Conservation (phyloP, 2,797 vertebrate genomes). For the Tachyglossus aculeatus region DNA sequence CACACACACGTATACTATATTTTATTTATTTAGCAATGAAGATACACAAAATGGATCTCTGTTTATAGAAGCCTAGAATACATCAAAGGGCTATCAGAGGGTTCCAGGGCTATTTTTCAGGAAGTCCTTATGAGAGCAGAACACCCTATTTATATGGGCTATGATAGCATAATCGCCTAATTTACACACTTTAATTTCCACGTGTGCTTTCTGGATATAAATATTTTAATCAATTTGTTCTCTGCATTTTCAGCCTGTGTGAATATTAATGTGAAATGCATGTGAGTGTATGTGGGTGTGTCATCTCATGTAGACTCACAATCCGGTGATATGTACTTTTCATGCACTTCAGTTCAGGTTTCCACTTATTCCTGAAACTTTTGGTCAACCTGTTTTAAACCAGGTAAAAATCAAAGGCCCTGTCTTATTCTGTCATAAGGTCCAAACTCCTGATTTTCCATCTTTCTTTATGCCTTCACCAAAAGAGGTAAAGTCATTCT, state of each 20-base stretch:
- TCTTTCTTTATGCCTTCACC: conserved; percentile 62
- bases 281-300: background rate
- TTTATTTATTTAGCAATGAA: background rate
- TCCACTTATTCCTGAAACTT: conserved; percentile 46
- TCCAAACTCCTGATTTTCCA: conserved; percentile 47
- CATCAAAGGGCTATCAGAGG: background rate
- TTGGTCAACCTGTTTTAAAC: conserved; percentile 35
- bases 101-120: background rate
- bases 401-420: conserved; percentile 29
- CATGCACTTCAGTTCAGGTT: conserved; percentile 1
- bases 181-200: background rate
- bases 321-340: background rate
- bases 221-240: background rate
- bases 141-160: too few species aligned
- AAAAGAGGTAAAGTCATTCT: conserved; percentile 76
- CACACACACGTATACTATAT: too few species aligned
- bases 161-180: too few species aligned
- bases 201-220: background rate
- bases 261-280: background rate
- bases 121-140: background rate
- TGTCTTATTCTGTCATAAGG: conserved; percentile 52
- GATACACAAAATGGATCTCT: background rate
- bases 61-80: background rate
- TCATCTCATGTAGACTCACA: background rate
- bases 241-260: background rate